Conservation (phyloP, 2,888 invertebrate genomes). For the Erpobdella octoculata region DNA sequence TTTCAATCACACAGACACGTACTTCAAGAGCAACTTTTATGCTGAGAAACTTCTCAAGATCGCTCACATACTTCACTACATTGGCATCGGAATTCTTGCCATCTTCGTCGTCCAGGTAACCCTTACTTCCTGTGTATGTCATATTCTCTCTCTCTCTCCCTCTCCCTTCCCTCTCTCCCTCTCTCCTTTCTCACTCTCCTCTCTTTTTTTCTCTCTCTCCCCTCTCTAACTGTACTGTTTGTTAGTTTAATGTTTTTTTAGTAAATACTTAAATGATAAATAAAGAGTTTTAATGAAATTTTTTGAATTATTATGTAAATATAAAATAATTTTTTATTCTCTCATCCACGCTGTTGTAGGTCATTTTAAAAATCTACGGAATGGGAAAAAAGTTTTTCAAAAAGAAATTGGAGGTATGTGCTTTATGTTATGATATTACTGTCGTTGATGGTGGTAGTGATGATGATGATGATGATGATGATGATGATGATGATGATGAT, state of each 20-base stretch:
- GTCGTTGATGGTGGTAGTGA: neutral
- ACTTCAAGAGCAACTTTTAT: slow-evolving; percentile 28
- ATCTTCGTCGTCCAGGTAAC: slow-evolving; percentile 38
- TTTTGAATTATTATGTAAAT: too few species aligned
- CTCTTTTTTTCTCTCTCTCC: too few species aligned
- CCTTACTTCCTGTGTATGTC: too few species aligned
- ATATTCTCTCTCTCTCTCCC: too few species aligned
- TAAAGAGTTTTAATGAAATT: too few species aligned
- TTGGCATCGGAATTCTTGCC: slow-evolving; percentile 38
- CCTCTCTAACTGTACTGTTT: too few species aligned
- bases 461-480: slow-evolving; percentile 17
- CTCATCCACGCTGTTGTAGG: slow-evolving; percentile 21
- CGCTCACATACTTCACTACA: slow-evolving; percentile 38
- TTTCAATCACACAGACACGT: neutral
- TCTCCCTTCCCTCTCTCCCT: neutral
- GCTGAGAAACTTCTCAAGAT: slow-evolving; percentile 33
- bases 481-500: slow-evolving; percentile 23
- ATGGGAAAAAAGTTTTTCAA: slow-evolving; percentile 27
- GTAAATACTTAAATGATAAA: too few species aligned
- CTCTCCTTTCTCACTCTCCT: too few species aligned
- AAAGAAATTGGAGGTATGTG: slow-evolving; percentile 30
- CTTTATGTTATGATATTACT: neutral
- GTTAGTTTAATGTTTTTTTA: neutral
- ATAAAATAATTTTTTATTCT: too few species aligned
- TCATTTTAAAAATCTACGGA: slow-evolving; percentile 28